phyloP scores from a whole-genome alignment of 2,888 invertebrate species.

The Gnatocerus cornutus region DNA sequence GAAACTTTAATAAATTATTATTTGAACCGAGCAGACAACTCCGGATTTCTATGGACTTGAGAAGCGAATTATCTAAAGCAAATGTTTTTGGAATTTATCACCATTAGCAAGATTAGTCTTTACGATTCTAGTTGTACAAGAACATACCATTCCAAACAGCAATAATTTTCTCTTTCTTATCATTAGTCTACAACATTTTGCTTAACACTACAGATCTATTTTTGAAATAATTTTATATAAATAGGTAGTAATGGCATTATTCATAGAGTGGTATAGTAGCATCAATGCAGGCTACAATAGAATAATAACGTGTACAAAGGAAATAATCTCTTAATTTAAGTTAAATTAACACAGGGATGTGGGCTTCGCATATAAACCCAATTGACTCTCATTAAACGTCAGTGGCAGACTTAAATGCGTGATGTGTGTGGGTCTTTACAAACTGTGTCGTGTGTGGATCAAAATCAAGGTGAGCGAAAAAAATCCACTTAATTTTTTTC shows the following conservation, averaged over 20 bases:
- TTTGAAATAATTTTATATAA: slow-evolving; percentile 48
- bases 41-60: too few relatives aligned
- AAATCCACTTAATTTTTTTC: neutral
- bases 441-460: slow-evolving; percentile 28
- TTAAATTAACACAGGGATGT: slow-evolving; percentile 71
- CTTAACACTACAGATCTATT: slow-evolving; percentile 23
- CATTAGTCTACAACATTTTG: neutral
- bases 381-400: slow-evolving; percentile 69
- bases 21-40: too few relatives aligned
- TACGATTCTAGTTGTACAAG: too few relatives aligned
- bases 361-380: slow-evolving; percentile 71
- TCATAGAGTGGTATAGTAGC: slow-evolving; percentile 56
- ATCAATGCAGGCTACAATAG: slow-evolving; percentile 66
- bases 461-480: neutral
- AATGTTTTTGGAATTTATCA: too few relatives aligned
- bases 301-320: slow-evolving; percentile 72
- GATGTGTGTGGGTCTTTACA: slow-evolving; percentile 57
- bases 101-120: too few relatives aligned
- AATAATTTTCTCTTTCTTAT: neutral
- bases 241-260: slow-evolving; percentile 50
- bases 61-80: too few relatives aligned
- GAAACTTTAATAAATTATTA: too few relatives aligned
- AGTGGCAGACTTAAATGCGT: slow-evolving; percentile 62
- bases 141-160: neutral
- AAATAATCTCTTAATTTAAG: slow-evolving; percentile 73